A percentile compares a stretch with the other conserved stretches of the same genome.
Conservation (phyloP, 2,797 vertebrate species). For the Hippoglossus hippoglossus region DNA sequence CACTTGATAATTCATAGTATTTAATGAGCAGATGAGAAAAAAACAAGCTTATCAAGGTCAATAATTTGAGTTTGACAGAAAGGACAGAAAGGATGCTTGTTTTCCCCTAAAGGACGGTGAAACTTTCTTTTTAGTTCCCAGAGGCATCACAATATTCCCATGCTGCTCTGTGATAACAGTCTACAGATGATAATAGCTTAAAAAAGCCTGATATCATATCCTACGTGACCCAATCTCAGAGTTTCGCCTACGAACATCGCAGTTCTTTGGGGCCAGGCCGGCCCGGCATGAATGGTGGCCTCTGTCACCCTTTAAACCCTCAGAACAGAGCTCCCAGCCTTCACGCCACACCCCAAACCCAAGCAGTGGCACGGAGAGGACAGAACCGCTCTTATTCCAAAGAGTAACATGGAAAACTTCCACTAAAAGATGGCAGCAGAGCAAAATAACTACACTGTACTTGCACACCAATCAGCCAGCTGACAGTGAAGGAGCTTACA, state of each 20-base stretch:
- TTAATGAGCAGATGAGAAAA: neutral
- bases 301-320: slow-evolving; percentile 70
- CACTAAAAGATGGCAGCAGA: neutral
- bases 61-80: too few relatives aligned
- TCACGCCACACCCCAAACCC: slow-evolving; percentile 66
- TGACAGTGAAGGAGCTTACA: neutral
- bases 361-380: slow-evolving; percentile 57
- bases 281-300: slow-evolving; percentile 67
- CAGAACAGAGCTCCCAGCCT: slow-evolving; percentile 60
- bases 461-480: neutral
- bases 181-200: neutral
- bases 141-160: slow-evolving; percentile 13
- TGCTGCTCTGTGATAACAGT: neutral
- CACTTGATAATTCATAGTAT: too few relatives aligned
- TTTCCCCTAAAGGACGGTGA: neutral
- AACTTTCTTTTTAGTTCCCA: accelerated
- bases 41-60: neutral
- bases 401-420: slow-evolving; percentile 5
- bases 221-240: neutral
- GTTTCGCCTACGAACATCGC: neutral
- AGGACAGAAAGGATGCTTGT: too few relatives aligned
- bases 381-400: slow-evolving; percentile 54
- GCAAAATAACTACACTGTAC: neutral
- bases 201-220: neutral
- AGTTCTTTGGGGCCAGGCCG: slow-evolving; percentile 17